Evolutionary conservation across 1,140 invertebrate species (phyloP).

Genomic region (Rhagoletis zephyria): DNA sequence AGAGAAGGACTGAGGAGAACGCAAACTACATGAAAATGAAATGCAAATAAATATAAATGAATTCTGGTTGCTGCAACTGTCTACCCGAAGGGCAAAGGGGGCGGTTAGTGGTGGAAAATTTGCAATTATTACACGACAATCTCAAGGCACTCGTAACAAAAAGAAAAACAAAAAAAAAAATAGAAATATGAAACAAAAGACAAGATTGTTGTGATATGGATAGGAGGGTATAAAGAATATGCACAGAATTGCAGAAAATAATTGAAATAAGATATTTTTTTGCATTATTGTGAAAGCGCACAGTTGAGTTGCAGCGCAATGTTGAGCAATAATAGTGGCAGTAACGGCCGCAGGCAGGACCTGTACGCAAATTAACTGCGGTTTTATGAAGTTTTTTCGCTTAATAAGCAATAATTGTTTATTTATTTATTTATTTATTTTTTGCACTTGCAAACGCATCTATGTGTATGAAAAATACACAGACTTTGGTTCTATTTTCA

Average conservation of each 20-base stretch:
- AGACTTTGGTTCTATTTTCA: too few relatives aligned
- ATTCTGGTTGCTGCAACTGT: not conserved
- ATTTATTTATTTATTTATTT: too few relatives aligned
- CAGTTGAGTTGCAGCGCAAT: not conserved
- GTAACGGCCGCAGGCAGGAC: not conserved
- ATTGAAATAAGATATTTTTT: slow-evolving; percentile 34
- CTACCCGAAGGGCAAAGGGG: not conserved
- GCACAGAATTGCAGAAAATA: not conserved
- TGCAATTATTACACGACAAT: not conserved
- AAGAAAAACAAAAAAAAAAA: not conserved
- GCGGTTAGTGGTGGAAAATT: slow-evolving; percentile 19
- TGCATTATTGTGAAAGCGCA: not conserved
- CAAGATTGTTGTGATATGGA: not conserved
- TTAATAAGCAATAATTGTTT: too few relatives aligned
- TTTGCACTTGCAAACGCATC: too few relatives aligned
- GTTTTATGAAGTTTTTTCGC: not conserved
- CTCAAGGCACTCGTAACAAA: slow-evolving; percentile 4
- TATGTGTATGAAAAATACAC: too few relatives aligned
- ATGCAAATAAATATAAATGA: slow-evolving; percentile 36
- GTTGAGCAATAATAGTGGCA: not conserved
- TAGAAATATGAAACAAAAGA: slow-evolving; percentile 24
- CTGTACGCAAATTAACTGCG: slow-evolving; percentile 9
- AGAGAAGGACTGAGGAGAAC: not conserved
- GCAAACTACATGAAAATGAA: not conserved
- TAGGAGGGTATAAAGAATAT: not conserved